Conservation (phyloP, 2,113 vertebrate genomes). For the Cacatua alba region DNA sequence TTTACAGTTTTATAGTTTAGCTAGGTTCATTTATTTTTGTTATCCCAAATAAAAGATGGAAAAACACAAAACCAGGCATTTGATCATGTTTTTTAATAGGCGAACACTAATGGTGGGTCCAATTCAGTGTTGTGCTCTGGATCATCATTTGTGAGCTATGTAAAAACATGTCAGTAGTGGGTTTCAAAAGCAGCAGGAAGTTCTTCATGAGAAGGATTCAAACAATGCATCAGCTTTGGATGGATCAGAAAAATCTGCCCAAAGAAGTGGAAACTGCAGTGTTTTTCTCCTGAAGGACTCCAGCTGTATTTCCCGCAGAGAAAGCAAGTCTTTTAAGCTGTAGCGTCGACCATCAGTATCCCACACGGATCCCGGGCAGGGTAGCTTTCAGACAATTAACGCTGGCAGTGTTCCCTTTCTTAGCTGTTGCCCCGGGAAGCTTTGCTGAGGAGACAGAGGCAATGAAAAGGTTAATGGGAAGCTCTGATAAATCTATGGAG, state of each 20-base stretch:
- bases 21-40: not conserved
- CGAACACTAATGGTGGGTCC: not conserved
- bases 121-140: not conserved
- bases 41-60: not conserved
- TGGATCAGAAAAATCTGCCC: not conserved
- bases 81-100: not conserved
- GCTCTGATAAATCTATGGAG: not conserved
- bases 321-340: not conserved
- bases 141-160: not conserved
- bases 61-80: not conserved
- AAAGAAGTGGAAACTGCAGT: not conserved
- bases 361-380: not conserved
- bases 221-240: not conserved
- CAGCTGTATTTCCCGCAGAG: not conserved
- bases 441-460: not conserved
- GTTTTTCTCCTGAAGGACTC: not conserved
- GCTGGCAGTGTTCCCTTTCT: not conserved
- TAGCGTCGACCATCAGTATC: not conserved
- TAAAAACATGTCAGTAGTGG: not conserved
- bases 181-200: not conserved
- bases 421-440: not conserved
- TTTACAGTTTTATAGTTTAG: not conserved
- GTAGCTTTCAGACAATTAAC: not conserved
- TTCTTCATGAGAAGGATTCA: not conserved
- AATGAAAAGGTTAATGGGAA: slow-evolving; percentile 9